These are phyloP conservation scores for Dinomys branickii DNA, from an alignment of 2,113 vertebrate genomes.

Conservation along the genomic window DNA sequence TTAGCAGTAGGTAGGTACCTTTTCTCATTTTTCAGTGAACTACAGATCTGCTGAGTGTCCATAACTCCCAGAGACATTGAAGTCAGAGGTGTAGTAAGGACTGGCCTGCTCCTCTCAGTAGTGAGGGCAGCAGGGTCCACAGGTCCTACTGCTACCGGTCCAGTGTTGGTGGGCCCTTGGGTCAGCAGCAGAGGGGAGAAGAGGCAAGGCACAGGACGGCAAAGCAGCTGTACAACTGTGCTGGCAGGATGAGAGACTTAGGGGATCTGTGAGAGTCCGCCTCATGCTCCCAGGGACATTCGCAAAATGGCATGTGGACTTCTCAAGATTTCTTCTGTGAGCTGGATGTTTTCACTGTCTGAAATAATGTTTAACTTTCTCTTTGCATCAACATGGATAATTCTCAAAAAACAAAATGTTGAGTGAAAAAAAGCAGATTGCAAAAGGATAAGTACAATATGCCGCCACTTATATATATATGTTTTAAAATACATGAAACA, in stretches of 20 bases:
- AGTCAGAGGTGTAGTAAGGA: not conserved
- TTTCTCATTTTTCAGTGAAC: not conserved
- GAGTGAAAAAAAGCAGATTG: constrained; percentile 81
- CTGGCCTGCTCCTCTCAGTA: not conserved
- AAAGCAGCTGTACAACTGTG: not conserved
- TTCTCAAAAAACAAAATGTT: constrained; percentile 81
- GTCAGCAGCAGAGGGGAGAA: not conserved
- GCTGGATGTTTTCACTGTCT: constrained; percentile 71
- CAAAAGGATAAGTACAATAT: constrained; percentile 80
- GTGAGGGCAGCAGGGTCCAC: not conserved
- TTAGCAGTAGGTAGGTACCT: not conserved
- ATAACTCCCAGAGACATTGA: not conserved
- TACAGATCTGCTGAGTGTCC: not conserved
- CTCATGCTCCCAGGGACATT: not conserved
- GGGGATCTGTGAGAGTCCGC: not conserved
- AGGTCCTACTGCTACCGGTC: not conserved
- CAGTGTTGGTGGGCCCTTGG: not conserved
- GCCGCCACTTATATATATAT: constrained; percentile 75
- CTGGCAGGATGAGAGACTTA: not conserved
- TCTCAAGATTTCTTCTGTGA: constrained; percentile 56
- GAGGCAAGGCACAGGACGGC: not conserved
- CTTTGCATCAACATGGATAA: constrained; percentile 77
- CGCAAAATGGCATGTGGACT: not conserved
- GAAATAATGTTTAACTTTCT: constrained; percentile 75
- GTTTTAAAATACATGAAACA: constrained; percentile 76